Evolutionary conservation across 2,888 invertebrate genomes (phyloP).

Genomic region (Apotomis betuletana): DNA sequence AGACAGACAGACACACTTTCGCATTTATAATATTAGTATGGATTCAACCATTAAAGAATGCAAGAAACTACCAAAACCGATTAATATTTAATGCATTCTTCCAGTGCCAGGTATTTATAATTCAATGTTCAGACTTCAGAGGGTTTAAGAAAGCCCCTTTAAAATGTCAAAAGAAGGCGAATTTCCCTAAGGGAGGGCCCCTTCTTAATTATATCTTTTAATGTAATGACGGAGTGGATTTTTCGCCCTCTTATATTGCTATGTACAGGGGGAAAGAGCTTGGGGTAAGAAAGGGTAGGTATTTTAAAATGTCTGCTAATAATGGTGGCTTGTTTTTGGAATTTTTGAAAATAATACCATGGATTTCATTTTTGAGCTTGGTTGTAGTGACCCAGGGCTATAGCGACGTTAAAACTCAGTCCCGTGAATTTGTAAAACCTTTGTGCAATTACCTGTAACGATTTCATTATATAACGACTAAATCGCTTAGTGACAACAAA

Average conservation of each 20-base stretch:
- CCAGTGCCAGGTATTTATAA: slow-evolving; percentile 33
- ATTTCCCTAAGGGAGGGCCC: slow-evolving; percentile 72
- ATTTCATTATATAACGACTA: no score
- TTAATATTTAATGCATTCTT: slow-evolving; percentile 2
- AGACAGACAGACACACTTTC: no score
- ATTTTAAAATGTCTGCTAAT: slow-evolving; percentile 21
- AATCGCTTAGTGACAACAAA: no score
- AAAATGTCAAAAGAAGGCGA: slow-evolving; percentile 82
- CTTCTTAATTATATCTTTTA: slow-evolving; percentile 83
- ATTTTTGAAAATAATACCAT: no score
- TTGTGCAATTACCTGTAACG: no score
- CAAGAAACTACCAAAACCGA: neutral
- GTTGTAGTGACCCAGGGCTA: no score
- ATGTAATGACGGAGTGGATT: slow-evolving; percentile 82
- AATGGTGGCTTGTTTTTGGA: neutral
- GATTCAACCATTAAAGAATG: no score
- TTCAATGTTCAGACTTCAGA: slow-evolving; percentile 45
- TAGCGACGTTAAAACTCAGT: no score
- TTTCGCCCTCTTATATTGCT: slow-evolving; percentile 67
- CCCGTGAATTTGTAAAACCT: no score
- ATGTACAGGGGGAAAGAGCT: slow-evolving; percentile 50
- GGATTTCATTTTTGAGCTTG: no score
- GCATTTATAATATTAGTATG: no score
- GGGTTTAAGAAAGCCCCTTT: slow-evolving; percentile 78
- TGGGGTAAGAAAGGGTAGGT: slow-evolving; percentile 37